Percentiles rank a stretch among this genome's conserved stretches.
phyloP scores from a whole-genome alignment of 2,797 vertebrate species.

The Pangasius sanitwongsei region DNA sequence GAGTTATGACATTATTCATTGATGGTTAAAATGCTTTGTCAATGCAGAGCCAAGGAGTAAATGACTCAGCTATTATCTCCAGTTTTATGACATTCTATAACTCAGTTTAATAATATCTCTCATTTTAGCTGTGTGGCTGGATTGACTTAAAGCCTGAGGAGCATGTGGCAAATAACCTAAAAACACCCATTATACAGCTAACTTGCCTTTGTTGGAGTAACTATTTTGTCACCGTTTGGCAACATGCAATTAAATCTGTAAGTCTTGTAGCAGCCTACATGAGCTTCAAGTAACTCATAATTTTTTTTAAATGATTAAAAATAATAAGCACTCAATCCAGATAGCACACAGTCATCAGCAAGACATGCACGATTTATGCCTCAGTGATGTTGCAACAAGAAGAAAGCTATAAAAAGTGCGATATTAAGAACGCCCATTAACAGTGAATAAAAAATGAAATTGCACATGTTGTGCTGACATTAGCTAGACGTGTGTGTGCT shows the following conservation, averaged over 20 bases:
- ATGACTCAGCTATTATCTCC: not conserved
- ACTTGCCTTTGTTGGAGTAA: slow-evolving; percentile 1
- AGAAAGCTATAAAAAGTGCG: not conserved
- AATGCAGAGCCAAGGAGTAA: not conserved
- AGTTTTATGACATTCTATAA: not conserved
- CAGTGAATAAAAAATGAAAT: slow-evolving; percentile 5
- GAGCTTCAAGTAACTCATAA: not conserved
- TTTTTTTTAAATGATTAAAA: slow-evolving; percentile 5
- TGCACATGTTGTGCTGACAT: not conserved
- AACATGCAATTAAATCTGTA: slow-evolving; percentile 15
- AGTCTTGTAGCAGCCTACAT: not conserved
- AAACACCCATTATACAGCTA: slow-evolving; percentile 4
- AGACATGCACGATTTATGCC: not conserved
- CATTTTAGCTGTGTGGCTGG: not conserved
- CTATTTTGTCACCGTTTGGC: not conserved
- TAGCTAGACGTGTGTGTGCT: not conserved
- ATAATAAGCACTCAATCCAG: not conserved
- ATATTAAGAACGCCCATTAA: not conserved
- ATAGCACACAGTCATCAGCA: not conserved
- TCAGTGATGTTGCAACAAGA: not conserved
- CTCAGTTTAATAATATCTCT: not conserved
- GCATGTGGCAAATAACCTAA: not conserved
- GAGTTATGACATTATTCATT: not conserved
- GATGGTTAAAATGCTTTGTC: not conserved
- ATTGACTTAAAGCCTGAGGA: not conserved